Conservation (phyloP, 2,888 invertebrate genomes). For the Iselma pallidipennis region DNA sequence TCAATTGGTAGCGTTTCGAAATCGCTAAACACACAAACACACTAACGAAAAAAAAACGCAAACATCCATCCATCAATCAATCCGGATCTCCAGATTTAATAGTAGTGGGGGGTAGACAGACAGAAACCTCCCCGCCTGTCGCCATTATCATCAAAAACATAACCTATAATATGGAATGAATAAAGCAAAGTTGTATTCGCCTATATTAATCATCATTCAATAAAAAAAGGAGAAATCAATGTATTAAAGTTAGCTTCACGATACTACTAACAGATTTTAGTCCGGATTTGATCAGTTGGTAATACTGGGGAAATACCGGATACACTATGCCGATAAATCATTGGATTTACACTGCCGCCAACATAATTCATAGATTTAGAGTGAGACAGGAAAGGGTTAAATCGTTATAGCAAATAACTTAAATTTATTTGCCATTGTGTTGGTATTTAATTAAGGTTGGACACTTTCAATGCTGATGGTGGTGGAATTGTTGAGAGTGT, state of each 20-base stretch:
- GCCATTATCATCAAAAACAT: neutral
- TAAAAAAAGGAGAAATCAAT: neutral
- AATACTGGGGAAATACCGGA: slow-evolving; percentile 49
- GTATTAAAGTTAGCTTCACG: neutral
- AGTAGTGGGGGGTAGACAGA: neutral
- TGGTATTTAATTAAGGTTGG: slow-evolving; percentile 48
- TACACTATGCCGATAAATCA: slow-evolving; percentile 46
- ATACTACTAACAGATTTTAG: slow-evolving; percentile 8
- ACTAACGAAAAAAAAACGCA: too few relatives aligned
- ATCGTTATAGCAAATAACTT: slow-evolving; percentile 50
- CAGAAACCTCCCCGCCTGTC: neutral
- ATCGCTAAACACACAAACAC: neutral
- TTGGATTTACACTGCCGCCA: slow-evolving; percentile 44
- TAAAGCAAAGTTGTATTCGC: neutral
- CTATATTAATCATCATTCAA: neutral
- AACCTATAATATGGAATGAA: neutral
- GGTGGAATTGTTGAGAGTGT: too few relatives aligned
- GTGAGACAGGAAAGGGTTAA: slow-evolving; percentile 35
- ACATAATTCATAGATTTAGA: slow-evolving; percentile 52
- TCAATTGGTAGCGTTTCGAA: neutral
- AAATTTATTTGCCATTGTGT: slow-evolving; percentile 46
- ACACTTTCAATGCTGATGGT: neutral
- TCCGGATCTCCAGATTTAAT: neutral
- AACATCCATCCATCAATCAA: neutral
- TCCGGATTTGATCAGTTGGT: slow-evolving; percentile 45